These are phyloP conservation scores for Anisognathus igniventris DNA, from an alignment of 2,797 vertebrate genomes.

Conservation along the genomic window DNA sequence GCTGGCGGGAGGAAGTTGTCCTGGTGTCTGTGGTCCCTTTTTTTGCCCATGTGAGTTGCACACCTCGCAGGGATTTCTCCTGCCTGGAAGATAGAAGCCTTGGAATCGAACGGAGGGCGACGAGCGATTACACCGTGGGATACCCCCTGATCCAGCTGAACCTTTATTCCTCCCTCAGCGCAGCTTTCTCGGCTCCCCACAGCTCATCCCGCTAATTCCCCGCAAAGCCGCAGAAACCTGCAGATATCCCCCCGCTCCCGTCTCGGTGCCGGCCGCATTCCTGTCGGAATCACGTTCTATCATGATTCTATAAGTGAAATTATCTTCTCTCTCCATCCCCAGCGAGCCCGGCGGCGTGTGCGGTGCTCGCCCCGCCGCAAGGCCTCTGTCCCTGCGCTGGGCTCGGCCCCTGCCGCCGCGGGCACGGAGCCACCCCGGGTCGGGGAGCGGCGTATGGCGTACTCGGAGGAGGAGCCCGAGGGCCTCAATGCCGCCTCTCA, in stretches of 20 bases:
- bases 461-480: background rate
- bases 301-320: background rate
- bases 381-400: background rate
- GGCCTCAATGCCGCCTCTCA: no score
- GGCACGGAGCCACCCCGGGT: background rate
- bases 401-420: background rate
- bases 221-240: background rate
- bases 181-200: background rate
- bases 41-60: background rate
- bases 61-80: background rate
- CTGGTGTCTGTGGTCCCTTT: rapidly evolving
- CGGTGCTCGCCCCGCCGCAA: background rate
- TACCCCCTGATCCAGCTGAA: background rate
- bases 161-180: background rate
- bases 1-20: background rate
- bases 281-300: background rate
- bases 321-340: background rate
- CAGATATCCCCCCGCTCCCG: background rate
- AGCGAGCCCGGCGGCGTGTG: background rate
- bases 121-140: background rate
- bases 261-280: background rate
- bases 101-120: rapidly evolving
- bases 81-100: background rate
- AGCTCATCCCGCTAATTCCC: background rate
- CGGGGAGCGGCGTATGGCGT: background rate